Evolutionary conservation across 2,797 vertebrate genomes (phyloP).

Genomic region (Betta splendens): DNA sequence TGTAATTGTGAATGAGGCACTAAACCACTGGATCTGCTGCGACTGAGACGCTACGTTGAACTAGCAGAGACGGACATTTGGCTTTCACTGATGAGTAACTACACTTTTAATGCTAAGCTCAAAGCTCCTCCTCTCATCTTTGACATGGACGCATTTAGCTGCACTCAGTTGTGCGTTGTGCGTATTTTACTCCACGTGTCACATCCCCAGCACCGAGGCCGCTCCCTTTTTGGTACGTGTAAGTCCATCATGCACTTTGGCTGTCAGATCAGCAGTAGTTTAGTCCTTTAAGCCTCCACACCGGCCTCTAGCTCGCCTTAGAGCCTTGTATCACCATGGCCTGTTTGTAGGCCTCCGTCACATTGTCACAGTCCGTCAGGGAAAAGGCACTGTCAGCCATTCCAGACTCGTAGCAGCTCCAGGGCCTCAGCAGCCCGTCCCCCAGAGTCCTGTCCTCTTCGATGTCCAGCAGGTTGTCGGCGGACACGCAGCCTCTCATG

Average conservation of each 20-base stretch:
- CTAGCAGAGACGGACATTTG: constrained; percentile 30
- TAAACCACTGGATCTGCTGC: constrained; percentile 11
- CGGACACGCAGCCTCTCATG: constrained; percentile 89
- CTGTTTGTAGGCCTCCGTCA: constrained; percentile 80
- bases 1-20: constrained; percentile 5
- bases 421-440: constrained; percentile 66
- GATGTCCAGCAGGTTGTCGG: constrained; percentile 87
- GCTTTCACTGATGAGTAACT: constrained; percentile 25
- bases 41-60: not conserved
- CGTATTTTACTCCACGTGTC: too few relatives aligned
- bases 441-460: constrained; percentile 58
- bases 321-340: constrained; percentile 74
- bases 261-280: constrained; percentile 21
- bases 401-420: constrained; percentile 84
- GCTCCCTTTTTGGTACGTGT: constrained; percentile 58
- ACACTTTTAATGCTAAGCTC: not conserved
- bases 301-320: constrained; percentile 74
- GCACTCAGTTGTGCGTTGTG: not conserved
- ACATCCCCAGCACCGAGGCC: too few relatives aligned
- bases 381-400: constrained; percentile 85
- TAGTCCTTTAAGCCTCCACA: constrained; percentile 16
- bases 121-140: constrained; percentile 24
- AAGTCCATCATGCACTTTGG: constrained; percentile 48
- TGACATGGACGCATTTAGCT: constrained; percentile 26
- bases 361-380: constrained; percentile 83